Base-by-base conservation (phyloP, 2,113 vertebrate species). In the Acanthochromis polyacanthus region DNA sequence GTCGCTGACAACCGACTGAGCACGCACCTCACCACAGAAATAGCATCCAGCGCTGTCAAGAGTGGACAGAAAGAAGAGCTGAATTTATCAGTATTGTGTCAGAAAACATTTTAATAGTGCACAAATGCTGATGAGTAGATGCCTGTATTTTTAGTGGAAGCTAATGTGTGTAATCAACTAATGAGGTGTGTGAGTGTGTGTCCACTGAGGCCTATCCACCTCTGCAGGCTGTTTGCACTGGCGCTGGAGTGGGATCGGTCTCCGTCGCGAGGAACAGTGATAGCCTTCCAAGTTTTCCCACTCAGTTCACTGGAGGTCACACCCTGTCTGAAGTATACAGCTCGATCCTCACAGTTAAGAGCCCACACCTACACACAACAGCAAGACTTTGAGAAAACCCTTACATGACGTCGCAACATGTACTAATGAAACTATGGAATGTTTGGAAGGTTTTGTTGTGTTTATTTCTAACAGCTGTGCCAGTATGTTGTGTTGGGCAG, bases 301-400 rank as follows among this genome's bases (percentile, higher is more conserved):
- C 97, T 99, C 67, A 99, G 95, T 86, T 99, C 98, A 17, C 95
- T 97, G 16, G 94, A 93, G 3, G 97, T 99, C 70, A 99, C 94
- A 0, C 98, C 98, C 80, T 99, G 98, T 4, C 98, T 95, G 79
- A 97, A 98, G 90, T 96, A 97, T 65, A 99, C 79, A 0, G 94
- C 92, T 75, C 97, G 94, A 70, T 99, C 97, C 58, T 97, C 96
- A 0, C 90, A 93, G 89, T 95, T 67, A 0, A 99, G 95, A 4
- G 94, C 98, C 94, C 97, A 99, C 14, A 99, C 97, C 98, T 99
- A 62, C 55, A 60, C 68, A 82, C 51, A 51, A 32, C 43, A 60
- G 32, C 52, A 15, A 15, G n/a, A 46, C 67, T 45, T 45, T 69
- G 17, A 69, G 66, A 55, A 56, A 56, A 67, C 28, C 52, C 20